phyloP scores from a whole-genome alignment of 1,140 invertebrate species.

The Leguminivora glycinivorella region DNA sequence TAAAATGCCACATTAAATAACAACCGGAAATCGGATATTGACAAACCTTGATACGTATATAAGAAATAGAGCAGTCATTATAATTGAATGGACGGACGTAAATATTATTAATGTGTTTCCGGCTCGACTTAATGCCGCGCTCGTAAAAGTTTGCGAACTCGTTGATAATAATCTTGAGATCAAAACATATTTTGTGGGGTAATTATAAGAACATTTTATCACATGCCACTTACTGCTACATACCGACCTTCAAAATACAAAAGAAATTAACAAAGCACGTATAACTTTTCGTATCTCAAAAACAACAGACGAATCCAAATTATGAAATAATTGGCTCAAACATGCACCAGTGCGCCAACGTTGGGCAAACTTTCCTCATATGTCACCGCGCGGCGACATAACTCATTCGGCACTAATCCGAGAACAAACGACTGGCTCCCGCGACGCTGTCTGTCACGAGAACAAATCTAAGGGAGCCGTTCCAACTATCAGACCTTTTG shows the following conservation, averaged over 20 bases:
- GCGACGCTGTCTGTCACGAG: constrained; percentile 25
- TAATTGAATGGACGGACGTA: constrained; percentile 8
- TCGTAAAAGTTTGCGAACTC: not conserved
- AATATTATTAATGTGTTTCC: constrained; percentile 22
- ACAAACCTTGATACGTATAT: constrained; percentile 14
- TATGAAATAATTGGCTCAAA: constrained; percentile 16
- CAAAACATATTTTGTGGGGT: not conserved
- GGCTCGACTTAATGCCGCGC: not conserved
- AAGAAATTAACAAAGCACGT: not conserved
- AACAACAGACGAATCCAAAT: constrained; percentile 1
- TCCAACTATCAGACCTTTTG: constrained; percentile 11
- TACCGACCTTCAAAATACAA: not conserved
- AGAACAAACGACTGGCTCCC: constrained; percentile 27
- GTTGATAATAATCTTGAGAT: not conserved
- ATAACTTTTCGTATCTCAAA: not conserved
- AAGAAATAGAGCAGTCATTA: constrained; percentile 6
- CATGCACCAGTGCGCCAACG: not conserved
- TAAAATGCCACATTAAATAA: not conserved
- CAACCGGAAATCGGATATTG: not conserved
- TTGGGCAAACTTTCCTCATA: constrained; percentile 21
- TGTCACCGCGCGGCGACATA: constrained; percentile 19
- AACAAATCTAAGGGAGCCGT: constrained; percentile 22
- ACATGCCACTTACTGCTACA: not conserved
- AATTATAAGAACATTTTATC: too few relatives aligned
- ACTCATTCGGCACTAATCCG: constrained; percentile 25